phyloP scores from a whole-genome alignment of 2,888 invertebrate genomes.

The Phengaris arion region DNA sequence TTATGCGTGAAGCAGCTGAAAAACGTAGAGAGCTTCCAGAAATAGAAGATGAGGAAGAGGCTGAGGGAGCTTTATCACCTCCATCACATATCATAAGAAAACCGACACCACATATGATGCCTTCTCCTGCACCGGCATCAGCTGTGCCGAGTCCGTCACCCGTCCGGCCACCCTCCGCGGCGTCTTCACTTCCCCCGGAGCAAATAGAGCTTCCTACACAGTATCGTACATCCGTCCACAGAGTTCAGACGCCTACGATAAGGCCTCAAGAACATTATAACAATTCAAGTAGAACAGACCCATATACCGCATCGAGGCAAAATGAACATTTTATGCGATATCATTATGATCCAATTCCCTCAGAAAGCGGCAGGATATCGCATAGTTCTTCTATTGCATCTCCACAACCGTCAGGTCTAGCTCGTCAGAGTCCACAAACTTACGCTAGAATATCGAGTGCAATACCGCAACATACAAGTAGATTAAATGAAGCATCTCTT shows the following conservation, averaged over 20 bases:
- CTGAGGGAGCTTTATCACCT: conserved; percentile 64
- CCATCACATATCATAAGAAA: conserved; percentile 75
- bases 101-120: conserved; percentile 57
- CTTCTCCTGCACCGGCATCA: conserved; percentile 67
- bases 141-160: conserved; percentile 49
- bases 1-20: conserved; percentile 75
- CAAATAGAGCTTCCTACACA: conserved; percentile 52
- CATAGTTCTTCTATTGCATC: conserved; percentile 56
- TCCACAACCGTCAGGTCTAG: conserved; percentile 60
- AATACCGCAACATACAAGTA: conserved; percentile 62
- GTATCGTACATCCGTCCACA: conserved; percentile 56
- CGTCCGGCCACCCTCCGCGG: conserved; percentile 53
- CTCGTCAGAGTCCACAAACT: conserved; percentile 66
- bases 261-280: conserved; percentile 64
- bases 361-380: conserved; percentile 56
- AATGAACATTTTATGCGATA: conserved; percentile 63
- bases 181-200: conserved; percentile 51
- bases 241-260: conserved; percentile 61
- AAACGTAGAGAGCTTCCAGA: conserved; percentile 70
- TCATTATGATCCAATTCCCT: conserved; percentile 58
- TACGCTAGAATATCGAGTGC: conserved; percentile 64
- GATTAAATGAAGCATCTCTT: conserved; percentile 58
- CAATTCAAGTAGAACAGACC: conserved; percentile 64
- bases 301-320: conserved; percentile 63
- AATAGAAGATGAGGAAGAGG: conserved; percentile 69